Evolutionary conservation across 53 echinoderm and acorn worm genomes (phyloP).

Genomic region (Echinarachnius parma): DNA sequence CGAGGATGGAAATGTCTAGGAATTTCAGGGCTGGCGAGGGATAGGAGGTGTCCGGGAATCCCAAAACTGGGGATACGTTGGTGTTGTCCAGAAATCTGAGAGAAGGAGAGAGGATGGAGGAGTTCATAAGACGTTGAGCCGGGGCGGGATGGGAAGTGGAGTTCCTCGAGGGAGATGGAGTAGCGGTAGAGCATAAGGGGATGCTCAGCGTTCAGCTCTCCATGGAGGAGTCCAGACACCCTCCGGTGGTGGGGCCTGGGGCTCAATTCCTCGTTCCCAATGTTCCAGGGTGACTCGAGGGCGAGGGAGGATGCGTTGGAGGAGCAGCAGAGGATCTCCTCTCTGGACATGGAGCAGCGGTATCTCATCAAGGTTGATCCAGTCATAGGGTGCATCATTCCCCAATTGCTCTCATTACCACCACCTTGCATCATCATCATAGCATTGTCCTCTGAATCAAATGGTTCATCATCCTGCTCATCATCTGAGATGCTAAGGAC

Average conservation of each 20-base stretch:
- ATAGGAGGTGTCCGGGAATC: slow-evolving; percentile 1
- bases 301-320: slow-evolving; percentile 36
- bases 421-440: background rate
- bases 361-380: slow-evolving; percentile 8
- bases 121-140: too few relatives aligned
- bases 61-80: too few relatives aligned
- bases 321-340: slow-evolving; percentile 31
- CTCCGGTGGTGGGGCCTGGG: background rate
- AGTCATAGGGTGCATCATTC: background rate
- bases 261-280: background rate
- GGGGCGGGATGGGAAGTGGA: slow-evolving; percentile 10
- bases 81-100: too few relatives aligned
- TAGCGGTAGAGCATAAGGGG: slow-evolving; percentile 44
- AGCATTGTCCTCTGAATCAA: background rate
- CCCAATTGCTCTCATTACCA: background rate
- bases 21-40: background rate
- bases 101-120: background rate
- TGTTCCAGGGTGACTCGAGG: slow-evolving; percentile 4
- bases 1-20: slow-evolving; percentile 1
- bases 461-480: background rate
- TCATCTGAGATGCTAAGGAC: slow-evolving; percentile 23
- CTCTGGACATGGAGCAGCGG: slow-evolving; percentile 23
- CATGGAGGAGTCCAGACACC: background rate
- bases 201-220: background rate
- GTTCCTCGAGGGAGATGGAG: slow-evolving; percentile 42